Evolutionary conservation across 2,797 vertebrate species (phyloP), one percentile per base, ranked within the genome.

Genomic region (Acomys russatus): DNA sequence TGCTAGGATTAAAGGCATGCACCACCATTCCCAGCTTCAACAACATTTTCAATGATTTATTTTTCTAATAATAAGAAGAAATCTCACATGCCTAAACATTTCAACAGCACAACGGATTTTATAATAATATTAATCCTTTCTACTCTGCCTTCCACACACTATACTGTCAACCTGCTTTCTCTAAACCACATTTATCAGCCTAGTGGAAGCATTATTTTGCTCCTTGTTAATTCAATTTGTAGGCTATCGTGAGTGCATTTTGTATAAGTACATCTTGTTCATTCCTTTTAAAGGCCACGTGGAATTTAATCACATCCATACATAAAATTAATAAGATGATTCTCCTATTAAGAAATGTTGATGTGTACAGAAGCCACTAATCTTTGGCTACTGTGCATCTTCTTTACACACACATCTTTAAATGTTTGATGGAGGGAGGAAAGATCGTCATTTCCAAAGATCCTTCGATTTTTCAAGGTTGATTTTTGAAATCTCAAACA

Each of bases 401-500:
- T 85, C 63, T 2, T 83, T 54, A 25, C 35, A 83, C 5, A 30
- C 38, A 77, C 15, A 18, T 83, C 17, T 38, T 92, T 90, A 49
- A 63, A 80, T n/a, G 17, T n/a, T 49, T 93, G 35, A 30, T 59
- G 63, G 56, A 86, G 9, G 25, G n/a, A 87, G 59, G 44, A 44
- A 44, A 23, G 85, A 59, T 61, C 11, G 56, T 80, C 25, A 17
- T 73, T 94, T 88, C 79, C 84, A 94, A 44, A 11, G 44, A 76
- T 76, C 87, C 77, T 82, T 73, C 49, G 70, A 84, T 44, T 44
- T 35, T 80, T 97, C 25, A 61, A 44, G 2, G 23, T 73, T 93
- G 88, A 51, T 59, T 71, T 95, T 92, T 73, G 14, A 92, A 61
- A 76, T 77, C 61, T 85, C 54, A 86, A 22, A 85, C 14, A 22